Conservation (phyloP, 2,113 vertebrate species). For the Balaenoptera acutorostrata region DNA sequence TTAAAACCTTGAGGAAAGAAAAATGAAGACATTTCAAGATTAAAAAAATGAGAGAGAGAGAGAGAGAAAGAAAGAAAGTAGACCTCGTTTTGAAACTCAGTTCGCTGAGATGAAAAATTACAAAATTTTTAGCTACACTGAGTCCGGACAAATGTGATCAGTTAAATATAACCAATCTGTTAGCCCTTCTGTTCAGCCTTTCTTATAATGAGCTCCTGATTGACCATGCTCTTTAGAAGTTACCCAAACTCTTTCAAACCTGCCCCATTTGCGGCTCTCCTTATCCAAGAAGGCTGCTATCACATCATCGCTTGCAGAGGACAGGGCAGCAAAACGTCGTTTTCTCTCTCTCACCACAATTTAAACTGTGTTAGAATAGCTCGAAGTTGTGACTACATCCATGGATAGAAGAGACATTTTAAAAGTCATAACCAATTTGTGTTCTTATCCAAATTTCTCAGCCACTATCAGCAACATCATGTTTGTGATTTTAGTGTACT, state of each 20-base stretch:
- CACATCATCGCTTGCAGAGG: neutral
- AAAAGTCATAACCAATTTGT: neutral
- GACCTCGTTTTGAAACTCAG: neutral
- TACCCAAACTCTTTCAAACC: neutral
- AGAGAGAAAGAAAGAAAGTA: neutral
- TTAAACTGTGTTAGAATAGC: neutral
- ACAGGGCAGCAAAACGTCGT: neutral
- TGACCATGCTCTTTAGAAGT: neutral
- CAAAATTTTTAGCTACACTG: neutral
- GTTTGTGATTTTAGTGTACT: neutral
- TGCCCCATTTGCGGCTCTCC: neutral
- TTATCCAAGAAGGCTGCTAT: neutral
- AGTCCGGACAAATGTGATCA: neutral
- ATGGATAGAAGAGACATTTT: neutral
- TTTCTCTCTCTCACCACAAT: neutral
- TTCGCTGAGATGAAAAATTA: neutral
- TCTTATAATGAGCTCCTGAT: neutral
- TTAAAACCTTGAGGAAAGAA: neutral
- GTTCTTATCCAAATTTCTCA: constrained; percentile 20
- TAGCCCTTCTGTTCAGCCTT: constrained; percentile 40
- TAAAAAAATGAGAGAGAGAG: neutral
- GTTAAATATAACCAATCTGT: neutral
- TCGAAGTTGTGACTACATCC: neutral
- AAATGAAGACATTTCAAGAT: neutral
- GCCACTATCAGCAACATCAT: neutral